Base-by-base conservation (phyloP, 2,888 invertebrate species). In the Agelastica alni region DNA sequence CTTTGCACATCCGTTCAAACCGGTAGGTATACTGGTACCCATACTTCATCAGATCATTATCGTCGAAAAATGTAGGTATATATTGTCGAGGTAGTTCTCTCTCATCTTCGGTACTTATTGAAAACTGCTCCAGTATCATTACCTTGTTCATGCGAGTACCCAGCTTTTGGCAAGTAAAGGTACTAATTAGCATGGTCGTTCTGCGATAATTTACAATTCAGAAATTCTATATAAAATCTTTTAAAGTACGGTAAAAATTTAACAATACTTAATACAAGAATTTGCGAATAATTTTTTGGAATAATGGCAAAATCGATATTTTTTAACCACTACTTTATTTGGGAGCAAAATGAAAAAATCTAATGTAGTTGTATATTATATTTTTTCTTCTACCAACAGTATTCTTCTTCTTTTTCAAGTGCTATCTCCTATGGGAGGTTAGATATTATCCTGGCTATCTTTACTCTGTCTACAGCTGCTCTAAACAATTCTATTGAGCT, bases 21-120 rank as follows among this genome's bases (percentile, higher is more conserved):
- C 5, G 16, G n/a, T 30, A n/a, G 30, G 41, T 13, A 34, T 14
- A 14, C 13, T 28, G 31, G 44, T 45, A 41, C 32, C 7, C 26
- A 34, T 45, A 39, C 30, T 31, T 55, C 32, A 26, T 22, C 16
- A 12, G 41, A 46, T 55, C 26, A 55, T 55, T 55, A 51, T 34
- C 18, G 39, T 18, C 37, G 49, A 55, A 54, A 51, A 45, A 47
- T 37, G 28, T 28, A 37, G 12, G 20, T 45, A 41, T 31, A 18
- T 44, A 28, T 28, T 12, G 12, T 34, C 14, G 44, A 26, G 30
- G n/a, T n/a, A n/a, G 31, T 37, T 30, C 32, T 26, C 34, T 46
- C 39, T 53, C 39, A 53, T 53, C 52, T 45, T 14, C 32, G 46
- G 45, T 45, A 55, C 49, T 55, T 55, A 51, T 55, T 55, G 51